Evolutionary conservation across 2,113 vertebrate species (phyloP), one percentile per base, ranked within the genome.

Genomic region (Symphodus melops): DNA sequence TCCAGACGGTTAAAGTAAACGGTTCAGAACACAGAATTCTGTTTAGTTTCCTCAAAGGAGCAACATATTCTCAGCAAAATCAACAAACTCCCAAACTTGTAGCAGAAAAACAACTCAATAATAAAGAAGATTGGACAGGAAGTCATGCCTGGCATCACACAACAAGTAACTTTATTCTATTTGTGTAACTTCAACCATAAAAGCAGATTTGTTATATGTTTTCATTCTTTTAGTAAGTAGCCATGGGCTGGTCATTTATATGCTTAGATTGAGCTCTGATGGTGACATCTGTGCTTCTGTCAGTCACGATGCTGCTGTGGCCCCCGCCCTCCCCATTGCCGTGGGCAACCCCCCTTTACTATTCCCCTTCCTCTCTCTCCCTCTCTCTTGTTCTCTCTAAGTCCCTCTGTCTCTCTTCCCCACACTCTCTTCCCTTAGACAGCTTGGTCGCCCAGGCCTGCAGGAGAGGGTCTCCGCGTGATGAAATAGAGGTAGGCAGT

Each of bases 401-500:
- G 37, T 62, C 23, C 20, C 39, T 69, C 68, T 21, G 2, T 57
- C 63, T 72, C 77, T 68, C 80, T 44, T 60, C 51, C 13, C 88
- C 28, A 4, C 63, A 57, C 73, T 86, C 48, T 51, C 90, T 41
- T 58, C 44, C 64, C 78, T 63, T 17, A 85, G 89, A 92, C 94
- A 92, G 94, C 78, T 68, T 84, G 70, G 81, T 87, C 86, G 72
- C 84, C 85, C 79, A 72, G 87, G 83, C 83, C 84, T 85, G 79
- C 72, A 84, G 86, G 86, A 85, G 84, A 75, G 84, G 73, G 93
- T 90, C 87, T 95, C 88, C 48, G 55, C 28, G 75, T 96, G 96
- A 97, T 96, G 94, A 95, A 97, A 95, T 94, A 93, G 93, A 95
- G 92, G 90, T 89, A 79, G 90, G 93, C 93, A 95, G 93, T 93